A percentile compares a stretch with the other conserved stretches of the same genome.
Evolutionary conservation across 2,113 vertebrate species (phyloP).

Genomic region (Maccullochella peelii): DNA sequence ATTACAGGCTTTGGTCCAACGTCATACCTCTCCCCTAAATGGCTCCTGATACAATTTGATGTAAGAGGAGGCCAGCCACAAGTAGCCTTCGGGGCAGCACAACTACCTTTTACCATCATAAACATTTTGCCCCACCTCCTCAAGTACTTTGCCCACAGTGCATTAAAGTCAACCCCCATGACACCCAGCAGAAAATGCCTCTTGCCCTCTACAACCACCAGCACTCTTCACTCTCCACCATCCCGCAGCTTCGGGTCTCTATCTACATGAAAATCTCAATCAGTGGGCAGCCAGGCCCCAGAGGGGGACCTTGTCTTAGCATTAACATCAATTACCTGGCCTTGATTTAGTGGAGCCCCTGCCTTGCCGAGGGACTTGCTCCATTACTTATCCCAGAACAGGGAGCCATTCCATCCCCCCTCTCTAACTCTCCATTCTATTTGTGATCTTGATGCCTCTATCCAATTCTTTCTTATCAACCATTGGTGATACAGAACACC

Average conservation of each 20-base stretch:
- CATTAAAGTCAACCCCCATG: slow-evolving; percentile 77
- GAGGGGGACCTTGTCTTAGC: slow-evolving; percentile 52
- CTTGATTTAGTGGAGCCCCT: slow-evolving; percentile 74
- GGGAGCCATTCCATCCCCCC: slow-evolving; percentile 21
- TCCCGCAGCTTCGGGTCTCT: slow-evolving; percentile 51
- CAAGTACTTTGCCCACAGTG: slow-evolving; percentile 64
- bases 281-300: slow-evolving; percentile 55
- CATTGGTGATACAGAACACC: slow-evolving; percentile 70
- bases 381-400: slow-evolving; percentile 72
- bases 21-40: slow-evolving; percentile 39
- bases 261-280: slow-evolving; percentile 57
- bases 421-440: slow-evolving; percentile 36
- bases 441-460: slow-evolving; percentile 59
- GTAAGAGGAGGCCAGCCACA: slow-evolving; percentile 22
- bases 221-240: slow-evolving; percentile 21
- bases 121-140: slow-evolving; percentile 60
- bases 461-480: slow-evolving; percentile 60
- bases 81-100: slow-evolving; percentile 55
- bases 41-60: slow-evolving; percentile 60
- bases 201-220: slow-evolving; percentile 44
- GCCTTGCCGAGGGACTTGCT: slow-evolving; percentile 51
- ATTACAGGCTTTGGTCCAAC: not conserved
- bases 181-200: slow-evolving; percentile 70
- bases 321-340: slow-evolving; percentile 79
- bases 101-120: slow-evolving; percentile 55